Conservation (phyloP, 64 coral and sea anemone species). For the Exaiptasia diaphana region DNA sequence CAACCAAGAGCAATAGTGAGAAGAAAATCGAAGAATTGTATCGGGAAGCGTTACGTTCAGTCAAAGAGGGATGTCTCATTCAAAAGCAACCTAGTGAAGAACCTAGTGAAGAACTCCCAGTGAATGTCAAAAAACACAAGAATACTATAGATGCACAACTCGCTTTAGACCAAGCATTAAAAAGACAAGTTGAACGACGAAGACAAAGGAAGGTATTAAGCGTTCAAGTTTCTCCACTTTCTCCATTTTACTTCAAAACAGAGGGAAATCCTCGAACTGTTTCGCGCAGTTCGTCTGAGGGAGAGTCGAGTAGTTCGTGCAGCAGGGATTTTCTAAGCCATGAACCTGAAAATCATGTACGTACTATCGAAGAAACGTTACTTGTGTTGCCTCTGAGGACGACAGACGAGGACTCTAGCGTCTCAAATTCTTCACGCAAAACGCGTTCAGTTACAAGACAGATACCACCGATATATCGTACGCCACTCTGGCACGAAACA, state of each 20-base stretch:
- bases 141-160: not conserved
- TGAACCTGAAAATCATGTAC: too few species aligned
- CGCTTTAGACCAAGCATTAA: slow-evolving; percentile 6
- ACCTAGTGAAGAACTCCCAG: not conserved
- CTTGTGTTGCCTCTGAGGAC: not conserved
- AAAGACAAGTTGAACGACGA: not conserved
- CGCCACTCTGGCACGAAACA: not conserved
- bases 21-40: not conserved
- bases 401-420: not conserved
- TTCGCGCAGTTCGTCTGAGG: too few species aligned
- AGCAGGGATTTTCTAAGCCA: too few species aligned
- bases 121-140: not conserved
- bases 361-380: slow-evolving; percentile 1
- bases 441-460: not conserved
- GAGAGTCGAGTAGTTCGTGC: too few species aligned
- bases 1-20: not conserved
- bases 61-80: not conserved
- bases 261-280: too few species aligned
- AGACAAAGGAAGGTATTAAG: not conserved
- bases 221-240: not conserved
- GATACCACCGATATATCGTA: slow-evolving; percentile 6
- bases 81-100: not conserved
- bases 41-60: not conserved
- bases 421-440: not conserved
- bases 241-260: not conserved